phyloP scores from a whole-genome alignment of 1,140 invertebrate species.

The Zaprionus ornatus region DNA sequence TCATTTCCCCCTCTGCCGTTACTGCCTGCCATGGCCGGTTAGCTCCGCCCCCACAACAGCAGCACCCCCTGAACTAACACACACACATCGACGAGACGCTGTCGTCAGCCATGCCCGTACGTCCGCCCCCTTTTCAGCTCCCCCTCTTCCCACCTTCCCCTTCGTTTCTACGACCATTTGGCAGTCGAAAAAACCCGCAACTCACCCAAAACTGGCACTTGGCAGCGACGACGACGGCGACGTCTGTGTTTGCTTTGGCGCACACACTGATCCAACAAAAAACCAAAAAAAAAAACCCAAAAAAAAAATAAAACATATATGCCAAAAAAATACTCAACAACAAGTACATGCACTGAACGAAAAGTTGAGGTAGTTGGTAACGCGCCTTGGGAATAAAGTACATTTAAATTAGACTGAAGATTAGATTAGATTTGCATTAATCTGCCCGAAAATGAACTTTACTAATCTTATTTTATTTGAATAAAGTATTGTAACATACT shows the following conservation, averaged over 20 bases:
- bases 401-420: not conserved
- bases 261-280: conserved; percentile 50
- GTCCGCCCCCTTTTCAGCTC: not conserved
- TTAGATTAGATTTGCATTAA: not conserved
- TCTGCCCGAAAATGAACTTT: no score
- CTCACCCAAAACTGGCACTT: conserved; percentile 75
- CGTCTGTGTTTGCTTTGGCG: conserved; percentile 73
- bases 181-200: conserved; percentile 41
- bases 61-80: conserved; percentile 30
- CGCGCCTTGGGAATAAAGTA: not conserved
- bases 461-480: no score
- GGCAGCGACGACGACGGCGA: conserved; percentile 46
- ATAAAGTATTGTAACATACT: no score
- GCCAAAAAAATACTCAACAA: conserved; percentile 44
- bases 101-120: conserved; percentile 24
- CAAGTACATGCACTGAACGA: conserved; percentile 39
- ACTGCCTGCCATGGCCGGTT: not conserved
- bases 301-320: conserved; percentile 45
- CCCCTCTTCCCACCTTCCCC: not conserved
- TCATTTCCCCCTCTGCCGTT: not conserved
- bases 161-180: conserved; percentile 1
- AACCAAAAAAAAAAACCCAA: conserved; percentile 33
- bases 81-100: conserved; percentile 11
- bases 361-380: not conserved
- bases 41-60: not conserved